These are phyloP conservation scores for Peromyscus leucopus DNA, from an alignment of 2,113 vertebrate genomes.

Conservation along the genomic window DNA sequence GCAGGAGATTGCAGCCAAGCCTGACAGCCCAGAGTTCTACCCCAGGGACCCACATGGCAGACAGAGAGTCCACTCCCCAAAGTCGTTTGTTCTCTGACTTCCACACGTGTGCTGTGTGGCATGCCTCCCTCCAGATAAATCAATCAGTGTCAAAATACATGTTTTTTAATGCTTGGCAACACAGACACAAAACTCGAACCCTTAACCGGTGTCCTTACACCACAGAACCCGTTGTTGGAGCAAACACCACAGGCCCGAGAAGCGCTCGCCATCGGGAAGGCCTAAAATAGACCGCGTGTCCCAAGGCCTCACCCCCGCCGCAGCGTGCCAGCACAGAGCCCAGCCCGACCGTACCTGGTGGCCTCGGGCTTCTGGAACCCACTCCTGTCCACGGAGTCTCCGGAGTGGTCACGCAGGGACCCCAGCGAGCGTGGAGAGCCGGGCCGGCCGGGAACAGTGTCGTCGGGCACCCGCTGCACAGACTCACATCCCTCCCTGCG, in stretches of 20 bases:
- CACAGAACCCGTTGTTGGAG: neutral
- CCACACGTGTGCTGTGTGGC: neutral
- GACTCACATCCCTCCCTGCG: constrained; percentile 58
- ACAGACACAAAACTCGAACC: neutral
- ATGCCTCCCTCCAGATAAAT: neutral
- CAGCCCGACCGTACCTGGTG: constrained; percentile 58
- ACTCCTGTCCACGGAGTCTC: neutral
- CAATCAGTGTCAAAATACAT: neutral
- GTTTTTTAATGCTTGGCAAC: neutral
- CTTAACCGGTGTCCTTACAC: neutral
- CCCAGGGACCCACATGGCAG: neutral
- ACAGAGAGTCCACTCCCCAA: neutral
- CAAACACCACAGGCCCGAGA: rapidly evolving
- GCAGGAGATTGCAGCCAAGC: too few species aligned
- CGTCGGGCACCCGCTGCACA: constrained; percentile 1
- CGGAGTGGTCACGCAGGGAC: neutral
- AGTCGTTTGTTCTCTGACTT: neutral
- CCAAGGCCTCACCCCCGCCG: neutral
- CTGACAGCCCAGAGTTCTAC: neutral
- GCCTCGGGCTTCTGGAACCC: neutral
- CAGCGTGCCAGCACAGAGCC: neutral
- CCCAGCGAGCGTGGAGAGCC: constrained; percentile 54
- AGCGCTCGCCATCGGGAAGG: neutral
- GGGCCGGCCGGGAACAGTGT: constrained; percentile 53
- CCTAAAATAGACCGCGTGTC: neutral